Conservation (phyloP, 2,797 vertebrate genomes). For the Notolepis coatsorum region DNA sequence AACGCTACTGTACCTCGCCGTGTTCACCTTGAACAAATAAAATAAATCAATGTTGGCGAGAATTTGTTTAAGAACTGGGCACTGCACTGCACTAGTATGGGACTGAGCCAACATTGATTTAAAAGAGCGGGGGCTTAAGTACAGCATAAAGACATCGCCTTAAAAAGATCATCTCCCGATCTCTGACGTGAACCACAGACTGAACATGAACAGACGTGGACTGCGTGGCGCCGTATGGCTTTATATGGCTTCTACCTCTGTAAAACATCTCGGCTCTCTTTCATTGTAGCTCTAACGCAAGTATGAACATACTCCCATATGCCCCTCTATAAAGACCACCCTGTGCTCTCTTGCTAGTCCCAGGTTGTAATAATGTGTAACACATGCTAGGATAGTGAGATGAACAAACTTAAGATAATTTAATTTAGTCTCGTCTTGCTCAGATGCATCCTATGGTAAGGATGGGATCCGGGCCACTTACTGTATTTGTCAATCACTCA, state of each 20-base stretch:
- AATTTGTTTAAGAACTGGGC: conserved; percentile 21
- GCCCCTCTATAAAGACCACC: no score
- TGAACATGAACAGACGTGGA: conserved; percentile 28
- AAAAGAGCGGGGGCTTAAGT: conserved; percentile 43
- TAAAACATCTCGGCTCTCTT: no score
- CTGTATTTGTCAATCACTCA: no score
- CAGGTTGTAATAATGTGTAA: no score
- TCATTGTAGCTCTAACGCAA: no score
- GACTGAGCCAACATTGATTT: conserved; percentile 36
- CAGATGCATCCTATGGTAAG: no score
- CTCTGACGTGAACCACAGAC: conserved; percentile 23
- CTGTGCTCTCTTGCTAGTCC: no score
- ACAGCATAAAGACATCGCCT: conserved; percentile 39
- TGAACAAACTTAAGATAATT: no score
- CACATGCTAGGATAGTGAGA: no score
- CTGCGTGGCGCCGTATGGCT: conserved; percentile 20
- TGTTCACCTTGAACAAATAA: background rate
- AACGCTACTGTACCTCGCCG: background rate
- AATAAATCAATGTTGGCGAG: background rate
- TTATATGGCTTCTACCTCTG: conserved; percentile 20
- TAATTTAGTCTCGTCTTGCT: no score
- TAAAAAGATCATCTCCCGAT: conserved; percentile 41
- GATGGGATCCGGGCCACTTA: no score
- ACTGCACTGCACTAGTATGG: background rate
- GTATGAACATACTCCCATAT: no score